Conservation (phyloP, 2,113 vertebrate species). For the Apodemus sylvaticus region DNA sequence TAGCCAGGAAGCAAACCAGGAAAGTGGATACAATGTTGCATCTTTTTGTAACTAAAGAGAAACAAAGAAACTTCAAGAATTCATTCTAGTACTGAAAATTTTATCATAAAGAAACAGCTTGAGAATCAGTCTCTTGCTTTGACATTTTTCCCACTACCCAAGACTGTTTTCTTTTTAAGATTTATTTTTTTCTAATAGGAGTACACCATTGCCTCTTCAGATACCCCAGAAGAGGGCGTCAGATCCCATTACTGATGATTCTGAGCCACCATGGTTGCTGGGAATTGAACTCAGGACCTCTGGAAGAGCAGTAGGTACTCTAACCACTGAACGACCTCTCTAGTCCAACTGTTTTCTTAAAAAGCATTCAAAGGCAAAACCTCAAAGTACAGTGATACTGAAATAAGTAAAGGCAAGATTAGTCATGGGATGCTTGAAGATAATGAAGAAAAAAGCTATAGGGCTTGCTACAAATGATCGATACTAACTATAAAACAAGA, state of each 20-base stretch:
- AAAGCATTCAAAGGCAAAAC: background rate
- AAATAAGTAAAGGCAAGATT: background rate
- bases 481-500: background rate
- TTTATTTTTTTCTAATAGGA: no score
- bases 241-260: no score
- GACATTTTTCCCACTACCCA: background rate
- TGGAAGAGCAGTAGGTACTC: no score
- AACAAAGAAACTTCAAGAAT: slow-evolving; percentile 47
- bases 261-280: no score
- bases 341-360: background rate
- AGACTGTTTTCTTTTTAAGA: background rate
- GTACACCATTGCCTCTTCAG: no score
- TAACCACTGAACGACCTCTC: no score
- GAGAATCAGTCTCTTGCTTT: slow-evolving; percentile 2
- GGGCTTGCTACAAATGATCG: background rate
- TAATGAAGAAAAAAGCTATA: background rate
- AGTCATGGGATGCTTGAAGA: background rate
- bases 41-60: background rate
- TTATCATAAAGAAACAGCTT: background rate
- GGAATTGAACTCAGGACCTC: no score
- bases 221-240: no score
- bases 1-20: background rate
- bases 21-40: background rate
- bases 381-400: background rate
- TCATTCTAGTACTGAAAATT: background rate